Evolutionary conservation across 2,888 invertebrate genomes (phyloP).

Genomic region (Gymnoscelis rufifasciata): DNA sequence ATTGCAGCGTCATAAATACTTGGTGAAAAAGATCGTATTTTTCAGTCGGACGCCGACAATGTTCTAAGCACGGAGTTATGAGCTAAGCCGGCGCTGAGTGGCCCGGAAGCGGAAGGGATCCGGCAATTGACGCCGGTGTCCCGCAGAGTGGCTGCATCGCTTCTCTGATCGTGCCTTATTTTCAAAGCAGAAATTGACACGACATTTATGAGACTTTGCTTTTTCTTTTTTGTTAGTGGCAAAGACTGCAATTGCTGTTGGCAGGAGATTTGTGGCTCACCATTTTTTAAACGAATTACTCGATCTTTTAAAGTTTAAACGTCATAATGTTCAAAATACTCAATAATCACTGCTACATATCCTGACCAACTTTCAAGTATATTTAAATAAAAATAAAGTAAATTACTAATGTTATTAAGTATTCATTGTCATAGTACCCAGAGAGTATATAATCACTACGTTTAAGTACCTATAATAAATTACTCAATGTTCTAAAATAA

Average conservation of each 20-base stretch:
- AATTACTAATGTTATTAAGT: too few species aligned
- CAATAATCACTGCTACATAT: too few species aligned
- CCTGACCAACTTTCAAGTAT: too few species aligned
- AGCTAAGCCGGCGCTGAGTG: slow-evolving; percentile 56
- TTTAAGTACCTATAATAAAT: too few species aligned
- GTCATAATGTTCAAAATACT: too few species aligned
- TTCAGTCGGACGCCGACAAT: slow-evolving; percentile 51
- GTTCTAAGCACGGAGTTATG: slow-evolving; percentile 58
- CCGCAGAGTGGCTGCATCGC: slow-evolving; percentile 50
- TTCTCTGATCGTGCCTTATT: slow-evolving; percentile 43
- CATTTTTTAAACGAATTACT: too few species aligned
- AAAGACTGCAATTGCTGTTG: slow-evolving; percentile 16
- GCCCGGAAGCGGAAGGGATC: slow-evolving; percentile 70
- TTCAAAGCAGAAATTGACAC: slow-evolving; percentile 43
- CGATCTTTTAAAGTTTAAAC: too few species aligned
- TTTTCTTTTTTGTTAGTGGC: slow-evolving; percentile 24
- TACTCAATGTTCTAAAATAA: too few species aligned
- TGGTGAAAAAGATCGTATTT: slow-evolving; percentile 49
- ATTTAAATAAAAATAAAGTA: too few species aligned
- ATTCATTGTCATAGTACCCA: too few species aligned
- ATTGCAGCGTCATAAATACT: slow-evolving; percentile 43
- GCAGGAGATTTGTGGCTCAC: slow-evolving; percentile 9
- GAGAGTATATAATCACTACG: too few species aligned
- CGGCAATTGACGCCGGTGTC: slow-evolving; percentile 66
- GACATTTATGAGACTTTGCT: slow-evolving; percentile 36